Base-by-base conservation (phyloP, 2,113 vertebrate genomes). In the Hippoglossus stenolepis region DNA sequence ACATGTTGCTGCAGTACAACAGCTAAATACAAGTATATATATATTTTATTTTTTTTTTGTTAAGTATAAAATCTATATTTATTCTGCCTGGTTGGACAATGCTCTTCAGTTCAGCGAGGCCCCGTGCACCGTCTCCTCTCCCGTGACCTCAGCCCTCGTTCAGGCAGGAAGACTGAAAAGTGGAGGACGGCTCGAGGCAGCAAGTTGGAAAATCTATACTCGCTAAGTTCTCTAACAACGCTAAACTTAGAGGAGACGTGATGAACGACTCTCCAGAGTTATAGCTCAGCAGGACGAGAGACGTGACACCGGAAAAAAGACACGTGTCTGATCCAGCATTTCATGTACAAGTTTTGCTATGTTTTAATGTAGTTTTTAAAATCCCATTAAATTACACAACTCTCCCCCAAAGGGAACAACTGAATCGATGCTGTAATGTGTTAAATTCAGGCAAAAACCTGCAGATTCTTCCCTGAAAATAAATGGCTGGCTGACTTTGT, bases 91-190 rank as follows among this genome's bases (percentile, higher is more conserved):
- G 51, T 64, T n/a, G 60, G 18, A 72, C 40, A 31, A 21, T 8
- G 60, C 20, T 43, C 47, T 49, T 61, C 21, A 70, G 54, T 43
- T 13, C 40, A 43, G 57, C 51, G 18, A 60, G 77, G 75, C 40
- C 40, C 12, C 3, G 40, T 43, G 51, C 72, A 43, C 51, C 54
- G 59, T 71, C 47, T 76, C 57, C 31, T 31, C 31, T 31, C 31
- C 31, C 62, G 5, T 11, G 66, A 85, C 80, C 79, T 73, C 75
- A n/a, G 63, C 83, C 85, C 70, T 84, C 80, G n/a, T 43, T 21
- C 70, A 54, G 59, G 45, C 17, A n/a, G 43, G 72, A 59, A 70
- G 61, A 56, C 28, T n/a, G 65, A 60, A 57, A 62, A 82, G 65
- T 38, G 24, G 21, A 78, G 67, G 40, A n/a, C 24, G 31, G 75